Conservation (phyloP, 2,797 vertebrate species). For the Acomys russatus region DNA sequence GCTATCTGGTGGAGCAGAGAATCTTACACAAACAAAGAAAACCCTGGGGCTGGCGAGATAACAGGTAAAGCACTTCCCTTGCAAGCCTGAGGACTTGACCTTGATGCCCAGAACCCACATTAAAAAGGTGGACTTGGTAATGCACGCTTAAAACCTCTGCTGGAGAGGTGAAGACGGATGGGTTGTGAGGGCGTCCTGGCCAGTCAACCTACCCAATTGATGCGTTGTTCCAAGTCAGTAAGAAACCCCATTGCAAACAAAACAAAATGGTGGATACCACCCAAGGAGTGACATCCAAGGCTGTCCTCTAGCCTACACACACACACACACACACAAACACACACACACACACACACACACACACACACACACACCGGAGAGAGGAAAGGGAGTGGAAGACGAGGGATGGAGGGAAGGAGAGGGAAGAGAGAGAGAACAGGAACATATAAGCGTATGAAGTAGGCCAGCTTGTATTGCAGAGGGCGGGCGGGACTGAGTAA, state of each 20-base stretch:
- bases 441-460: not conserved
- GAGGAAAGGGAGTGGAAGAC: not conserved
- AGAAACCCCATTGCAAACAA: not conserved
- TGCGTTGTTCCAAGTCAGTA: not conserved
- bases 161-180: not conserved
- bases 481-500: not conserved
- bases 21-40: constrained; percentile 4
- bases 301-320: not conserved
- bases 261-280: not conserved
- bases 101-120: not conserved
- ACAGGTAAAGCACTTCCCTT: not conserved
- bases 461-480: not conserved
- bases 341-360: not conserved
- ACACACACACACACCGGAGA: too few relatives aligned
- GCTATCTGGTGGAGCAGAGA: not conserved
- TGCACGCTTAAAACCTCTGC: not conserved
- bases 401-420: not conserved
- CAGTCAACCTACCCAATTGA: not conserved
- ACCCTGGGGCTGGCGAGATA: not conserved
- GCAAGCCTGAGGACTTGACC: not conserved
- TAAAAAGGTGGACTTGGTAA: not conserved
- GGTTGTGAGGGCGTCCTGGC: not conserved
- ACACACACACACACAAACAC: not conserved
- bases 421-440: not conserved
- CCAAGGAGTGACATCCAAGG: not conserved